Evolutionary conservation across 2,888 invertebrate species (phyloP).

Genomic region (Tholera decimalis): DNA sequence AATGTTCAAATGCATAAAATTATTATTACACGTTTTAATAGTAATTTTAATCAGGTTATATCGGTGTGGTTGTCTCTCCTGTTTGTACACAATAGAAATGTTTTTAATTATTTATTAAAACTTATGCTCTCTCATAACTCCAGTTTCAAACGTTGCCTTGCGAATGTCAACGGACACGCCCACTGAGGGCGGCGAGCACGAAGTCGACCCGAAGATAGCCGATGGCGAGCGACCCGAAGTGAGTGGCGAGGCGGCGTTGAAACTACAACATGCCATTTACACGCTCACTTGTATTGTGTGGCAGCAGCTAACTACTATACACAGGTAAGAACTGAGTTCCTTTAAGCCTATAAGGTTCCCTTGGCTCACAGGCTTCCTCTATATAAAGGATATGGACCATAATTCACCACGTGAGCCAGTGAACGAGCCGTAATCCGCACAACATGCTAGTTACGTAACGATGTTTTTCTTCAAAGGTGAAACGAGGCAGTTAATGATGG

Average conservation of each 20-base stretch:
- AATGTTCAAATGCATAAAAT: too few relatives aligned
- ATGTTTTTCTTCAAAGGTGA: background rate
- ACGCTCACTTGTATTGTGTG: conserved; percentile 97
- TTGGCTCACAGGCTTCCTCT: too few relatives aligned
- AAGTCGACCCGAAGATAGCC: conserved; percentile 34
- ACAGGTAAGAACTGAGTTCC: conserved; percentile 87
- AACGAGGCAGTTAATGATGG: background rate
- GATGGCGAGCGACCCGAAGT: conserved; percentile 60
- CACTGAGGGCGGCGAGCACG: conserved; percentile 63
- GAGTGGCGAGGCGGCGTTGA: conserved; percentile 93
- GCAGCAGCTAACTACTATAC: conserved; percentile 97
- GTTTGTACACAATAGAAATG: too few relatives aligned
- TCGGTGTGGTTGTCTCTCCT: too few relatives aligned
- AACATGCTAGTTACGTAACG: background rate
- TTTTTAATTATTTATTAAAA: too few relatives aligned
- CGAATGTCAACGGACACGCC: conserved; percentile 82
- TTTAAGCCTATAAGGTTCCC: too few relatives aligned
- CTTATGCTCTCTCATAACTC: too few relatives aligned
- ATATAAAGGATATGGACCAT: too few relatives aligned
- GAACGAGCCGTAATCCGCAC: too few relatives aligned
- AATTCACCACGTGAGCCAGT: too few relatives aligned
- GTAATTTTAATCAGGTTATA: too few relatives aligned
- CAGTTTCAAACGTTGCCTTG: conserved; percentile 72
- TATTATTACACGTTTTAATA: too few relatives aligned
- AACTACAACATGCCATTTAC: conserved; percentile 96